Conservation (phyloP, 1,140 invertebrate genomes). For the Listronotus oregonensis region DNA sequence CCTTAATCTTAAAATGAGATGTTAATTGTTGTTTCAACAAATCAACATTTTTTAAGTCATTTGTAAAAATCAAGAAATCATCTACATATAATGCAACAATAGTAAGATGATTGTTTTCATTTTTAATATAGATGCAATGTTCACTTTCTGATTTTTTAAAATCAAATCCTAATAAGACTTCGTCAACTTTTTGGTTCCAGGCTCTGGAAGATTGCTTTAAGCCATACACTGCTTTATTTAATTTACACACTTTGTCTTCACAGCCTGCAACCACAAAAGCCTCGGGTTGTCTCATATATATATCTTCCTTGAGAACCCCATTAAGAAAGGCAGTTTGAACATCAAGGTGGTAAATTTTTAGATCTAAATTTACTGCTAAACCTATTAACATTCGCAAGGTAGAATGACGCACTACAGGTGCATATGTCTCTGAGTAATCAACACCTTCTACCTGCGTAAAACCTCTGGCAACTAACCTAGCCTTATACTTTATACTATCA, state of each 20-base stretch:
- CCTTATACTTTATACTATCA: constrained; percentile 53
- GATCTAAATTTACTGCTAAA: too few relatives aligned
- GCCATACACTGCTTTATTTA: constrained; percentile 46
- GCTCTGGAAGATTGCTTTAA: constrained; percentile 57
- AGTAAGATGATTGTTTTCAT: constrained; percentile 30
- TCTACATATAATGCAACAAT: constrained; percentile 53
- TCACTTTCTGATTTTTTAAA: constrained; percentile 50
- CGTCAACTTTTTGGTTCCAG: constrained; percentile 51
- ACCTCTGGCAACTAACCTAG: too few relatives aligned
- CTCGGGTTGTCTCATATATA: too few relatives aligned
- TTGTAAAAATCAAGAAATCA: constrained; percentile 52
- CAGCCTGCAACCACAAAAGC: too few relatives aligned
- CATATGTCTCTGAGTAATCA: constrained; percentile 52
- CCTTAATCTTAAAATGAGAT: too few relatives aligned
- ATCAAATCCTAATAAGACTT: constrained; percentile 47
- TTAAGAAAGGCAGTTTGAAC: too few relatives aligned
- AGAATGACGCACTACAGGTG: constrained; percentile 50
- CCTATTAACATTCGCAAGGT: constrained; percentile 54
- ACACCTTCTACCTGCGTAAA: constrained; percentile 51
- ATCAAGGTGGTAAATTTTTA: too few relatives aligned
- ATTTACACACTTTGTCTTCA: too few relatives aligned
- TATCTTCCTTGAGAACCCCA: too few relatives aligned
- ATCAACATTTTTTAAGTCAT: constrained; percentile 37
- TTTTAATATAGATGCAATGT: constrained; percentile 50
- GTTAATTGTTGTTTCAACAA: constrained; percentile 40